Evolutionary conservation across 2,888 invertebrate genomes (phyloP), one percentile per base, ranked within the genome.

Genomic region (Apodemia mormo): DNA sequence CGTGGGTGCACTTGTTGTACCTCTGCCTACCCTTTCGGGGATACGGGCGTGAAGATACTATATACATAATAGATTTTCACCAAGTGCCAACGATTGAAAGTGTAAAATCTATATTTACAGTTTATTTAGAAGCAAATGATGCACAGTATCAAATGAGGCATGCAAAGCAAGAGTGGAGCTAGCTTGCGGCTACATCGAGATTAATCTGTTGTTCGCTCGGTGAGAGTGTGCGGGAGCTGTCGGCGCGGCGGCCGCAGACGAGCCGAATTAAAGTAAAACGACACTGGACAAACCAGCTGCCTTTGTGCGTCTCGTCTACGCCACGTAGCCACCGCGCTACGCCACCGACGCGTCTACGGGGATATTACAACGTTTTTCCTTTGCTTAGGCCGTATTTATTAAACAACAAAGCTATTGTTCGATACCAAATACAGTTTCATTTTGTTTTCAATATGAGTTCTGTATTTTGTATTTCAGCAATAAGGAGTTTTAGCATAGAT

Each of bases 141-240:
- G 14, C 4, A 10, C 7, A 43, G 65, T 52, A 22, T 69, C 10
- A 43, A 69, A 65, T 30, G 40, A 37, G 37, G 9, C 14, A 29
- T 14, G n/a, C 10, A 37, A 65, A 70, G 43, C 43, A 67, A 66
- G 72, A 72, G 71, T 58, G 56, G 22, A 33, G 61, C 12, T 64
- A 58, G 79, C 83, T 78, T 74, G 71, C 77, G 85, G 82, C 83
- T 79, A 79, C 80, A 77, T 79, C 75, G 77, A 80, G 81, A 84
- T 85, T 83, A 83, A 83, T 85, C 77, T 74, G 71, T 73, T 66
- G 73, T 73, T 72, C 33, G 68, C 68, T 56, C 70, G 45, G 69
- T 67, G 45, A 58, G 70, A 12, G 49, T 49, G 71, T 49, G 71
- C 70, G 56, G 61, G 67, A 69, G 67, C 56, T 68, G 71, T 52